Percentiles rank a stretch among this genome's conserved stretches.
Evolutionary conservation across 1,140 invertebrate genomes (phyloP).

Genomic region (Drosophila takahashii): DNA sequence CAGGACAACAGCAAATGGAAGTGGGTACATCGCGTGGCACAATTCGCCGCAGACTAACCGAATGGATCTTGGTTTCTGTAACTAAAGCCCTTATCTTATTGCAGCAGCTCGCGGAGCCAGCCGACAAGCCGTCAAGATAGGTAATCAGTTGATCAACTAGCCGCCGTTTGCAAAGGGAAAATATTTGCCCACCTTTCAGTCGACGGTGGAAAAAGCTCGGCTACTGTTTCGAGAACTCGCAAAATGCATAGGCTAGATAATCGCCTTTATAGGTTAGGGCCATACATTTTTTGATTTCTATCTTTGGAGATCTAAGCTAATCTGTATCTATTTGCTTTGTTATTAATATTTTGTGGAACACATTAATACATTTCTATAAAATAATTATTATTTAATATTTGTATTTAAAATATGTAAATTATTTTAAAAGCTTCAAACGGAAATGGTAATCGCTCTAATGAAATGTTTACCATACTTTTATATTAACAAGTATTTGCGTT

Average conservation of each 20-base stretch:
- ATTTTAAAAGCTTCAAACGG: too few species aligned
- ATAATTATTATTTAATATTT: too few species aligned
- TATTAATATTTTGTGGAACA: too few species aligned
- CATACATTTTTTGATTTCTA: background rate
- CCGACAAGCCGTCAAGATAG: conserved; percentile 71
- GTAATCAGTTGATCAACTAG: conserved; percentile 62
- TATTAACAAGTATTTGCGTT: background rate
- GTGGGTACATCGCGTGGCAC: conserved; percentile 34
- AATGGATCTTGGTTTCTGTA: conserved; percentile 16
- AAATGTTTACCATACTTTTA: background rate
- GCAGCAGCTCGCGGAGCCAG: conserved; percentile 51
- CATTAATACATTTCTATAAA: too few species aligned
- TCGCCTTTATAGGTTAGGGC: background rate
- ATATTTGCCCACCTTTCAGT: conserved; percentile 55
- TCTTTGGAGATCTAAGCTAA: background rate
- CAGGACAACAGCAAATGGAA: conserved; percentile 9
- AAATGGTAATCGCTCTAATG: too few species aligned
- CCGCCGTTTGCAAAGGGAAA: conserved; percentile 36
- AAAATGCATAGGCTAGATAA: conserved; percentile 21
- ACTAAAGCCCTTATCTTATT: conserved; percentile 57
- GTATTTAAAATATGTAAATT: too few species aligned
- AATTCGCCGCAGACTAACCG: conserved; percentile 50
- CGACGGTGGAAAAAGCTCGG: conserved; percentile 9
- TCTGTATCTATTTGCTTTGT: too few species aligned
- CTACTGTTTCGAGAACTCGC: conserved; percentile 19